A percentile compares a stretch with the other conserved stretches of the same genome.
Evolutionary conservation across 1,140 invertebrate species (phyloP).

Genomic region (Bombyx mandarina): DNA sequence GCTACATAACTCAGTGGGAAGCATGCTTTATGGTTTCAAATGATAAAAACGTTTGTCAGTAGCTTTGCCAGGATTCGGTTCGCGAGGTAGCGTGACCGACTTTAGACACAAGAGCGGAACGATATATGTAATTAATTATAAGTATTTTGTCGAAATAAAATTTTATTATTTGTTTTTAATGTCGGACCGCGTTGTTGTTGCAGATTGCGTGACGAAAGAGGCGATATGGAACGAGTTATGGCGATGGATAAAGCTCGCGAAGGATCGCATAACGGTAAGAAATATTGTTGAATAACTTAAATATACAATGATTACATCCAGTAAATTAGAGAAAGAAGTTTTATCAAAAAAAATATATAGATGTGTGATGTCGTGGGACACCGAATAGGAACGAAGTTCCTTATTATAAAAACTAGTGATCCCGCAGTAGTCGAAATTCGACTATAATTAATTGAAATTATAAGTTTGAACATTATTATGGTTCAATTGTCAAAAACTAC

Average conservation of each 20-base stretch:
- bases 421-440: too few relatives aligned
- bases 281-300: not conserved
- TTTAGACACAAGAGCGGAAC: conserved; percentile 6
- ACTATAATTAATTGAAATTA: too few relatives aligned
- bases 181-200: conserved; percentile 50
- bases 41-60: conserved; percentile 67
- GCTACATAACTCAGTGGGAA: conserved; percentile 52
- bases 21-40: conserved; percentile 67
- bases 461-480: too few relatives aligned
- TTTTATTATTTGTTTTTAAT: conserved; percentile 1
- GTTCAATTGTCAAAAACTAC: too few relatives aligned
- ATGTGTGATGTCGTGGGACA: too few relatives aligned
- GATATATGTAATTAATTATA: conserved; percentile 16
- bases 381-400: too few relatives aligned
- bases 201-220: conserved; percentile 88
- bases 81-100: conserved; percentile 47
- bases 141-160: conserved; percentile 6
- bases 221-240: conserved; percentile 82
- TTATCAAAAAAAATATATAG: too few relatives aligned
- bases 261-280: conserved; percentile 88
- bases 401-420: too few relatives aligned
- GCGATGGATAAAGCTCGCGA: conserved; percentile 86
- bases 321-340: too few relatives aligned
- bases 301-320: too few relatives aligned
- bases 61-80: conserved; percentile 52